Evolutionary conservation across 2,113 vertebrate genomes (phyloP).

Genomic region (Tachysurus fulvidraco): DNA sequence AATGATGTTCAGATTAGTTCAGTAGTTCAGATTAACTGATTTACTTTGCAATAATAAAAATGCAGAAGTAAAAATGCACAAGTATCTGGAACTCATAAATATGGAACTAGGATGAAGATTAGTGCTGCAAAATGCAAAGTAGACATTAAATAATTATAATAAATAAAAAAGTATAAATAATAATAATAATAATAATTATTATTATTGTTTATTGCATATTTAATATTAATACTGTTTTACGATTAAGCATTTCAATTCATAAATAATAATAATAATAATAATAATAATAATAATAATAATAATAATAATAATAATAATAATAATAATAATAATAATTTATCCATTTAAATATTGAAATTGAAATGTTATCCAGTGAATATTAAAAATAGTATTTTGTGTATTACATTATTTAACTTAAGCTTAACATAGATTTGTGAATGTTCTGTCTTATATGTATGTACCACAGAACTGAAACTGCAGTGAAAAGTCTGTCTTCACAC

Average conservation of each 20-base stretch:
- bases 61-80: neutral
- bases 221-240: too few species aligned
- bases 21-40: neutral
- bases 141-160: too few species aligned
- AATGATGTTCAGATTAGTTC: neutral
- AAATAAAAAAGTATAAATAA: too few species aligned
- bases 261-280: too few species aligned
- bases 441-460: constrained; percentile 35
- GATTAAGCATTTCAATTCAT: too few species aligned
- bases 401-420: neutral
- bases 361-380: neutral
- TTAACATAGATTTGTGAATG: neutral
- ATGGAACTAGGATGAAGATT: neutral
- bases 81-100: neutral
- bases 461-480: constrained; percentile 65
- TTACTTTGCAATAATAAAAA: neutral
- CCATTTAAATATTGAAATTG: too few species aligned
- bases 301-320: too few species aligned
- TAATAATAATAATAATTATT: too few species aligned
- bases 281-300: too few species aligned
- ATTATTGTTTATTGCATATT: too few species aligned
- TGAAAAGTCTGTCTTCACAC: constrained; percentile 32
- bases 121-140: neutral
- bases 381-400: neutral
- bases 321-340: too few species aligned